Evolutionary conservation across 1,140 invertebrate genomes (phyloP).

Genomic region (Hylaeus volcanicus): DNA sequence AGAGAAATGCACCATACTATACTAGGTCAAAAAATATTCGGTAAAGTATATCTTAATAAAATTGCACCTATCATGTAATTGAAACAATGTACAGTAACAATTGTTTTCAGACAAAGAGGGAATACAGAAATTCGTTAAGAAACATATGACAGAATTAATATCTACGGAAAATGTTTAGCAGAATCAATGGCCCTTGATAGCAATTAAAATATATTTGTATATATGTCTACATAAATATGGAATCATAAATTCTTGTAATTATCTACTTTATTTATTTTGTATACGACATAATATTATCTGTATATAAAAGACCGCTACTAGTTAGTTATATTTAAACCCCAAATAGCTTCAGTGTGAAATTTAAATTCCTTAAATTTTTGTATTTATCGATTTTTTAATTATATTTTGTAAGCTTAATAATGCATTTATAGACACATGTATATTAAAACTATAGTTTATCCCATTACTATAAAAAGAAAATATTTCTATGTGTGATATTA

Average conservation of each 20-base stretch:
- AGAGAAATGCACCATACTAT: constrained; percentile 67
- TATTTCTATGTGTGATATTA: too few relatives aligned
- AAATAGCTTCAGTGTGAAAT: not conserved
- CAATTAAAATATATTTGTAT: constrained; percentile 23
- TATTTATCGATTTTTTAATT: constrained; percentile 2
- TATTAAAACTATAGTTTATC: not conserved
- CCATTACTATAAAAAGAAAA: not conserved
- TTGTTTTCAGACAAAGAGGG: constrained; percentile 62
- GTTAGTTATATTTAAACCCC: not conserved
- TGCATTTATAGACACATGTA: not conserved
- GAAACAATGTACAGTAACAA: constrained; percentile 1
- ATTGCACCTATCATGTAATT: constrained; percentile 28
- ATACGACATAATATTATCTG: not conserved
- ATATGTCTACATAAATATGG: constrained; percentile 11
- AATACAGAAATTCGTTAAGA: constrained; percentile 60
- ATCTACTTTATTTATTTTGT: constrained; percentile 23
- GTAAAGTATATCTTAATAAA: constrained; percentile 50
- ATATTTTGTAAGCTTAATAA: not conserved
- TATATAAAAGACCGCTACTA: not conserved
- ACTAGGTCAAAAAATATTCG: constrained; percentile 64
- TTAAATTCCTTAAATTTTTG: not conserved
- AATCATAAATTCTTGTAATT: constrained; percentile 28
- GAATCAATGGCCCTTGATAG: not conserved
- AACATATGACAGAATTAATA: constrained; percentile 43
- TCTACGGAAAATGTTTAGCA: constrained; percentile 14